Evolutionary conservation across 64 coral and sea anemone species (phyloP), one percentile per base, ranked within the genome.

Genomic region (Hydrozoanthus tunicans): DNA sequence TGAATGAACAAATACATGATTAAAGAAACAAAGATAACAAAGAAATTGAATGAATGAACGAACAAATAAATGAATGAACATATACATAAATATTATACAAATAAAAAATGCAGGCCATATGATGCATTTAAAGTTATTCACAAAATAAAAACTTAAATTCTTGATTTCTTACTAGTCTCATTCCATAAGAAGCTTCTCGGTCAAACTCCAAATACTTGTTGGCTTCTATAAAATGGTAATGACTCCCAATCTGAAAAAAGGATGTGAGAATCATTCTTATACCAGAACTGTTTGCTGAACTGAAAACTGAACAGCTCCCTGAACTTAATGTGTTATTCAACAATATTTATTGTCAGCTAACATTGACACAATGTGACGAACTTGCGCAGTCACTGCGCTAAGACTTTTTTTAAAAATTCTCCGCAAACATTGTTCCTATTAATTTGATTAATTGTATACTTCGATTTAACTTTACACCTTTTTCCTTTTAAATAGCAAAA

Each of bases 161-260:
- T 66, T 43, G 32, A 17, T 5, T 5, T 76, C 56, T 91, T 92
- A 94, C 93, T 90, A 94, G 74, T 14, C 93, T 64, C 93, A 94
- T 94, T 15, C 93, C 93, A 67, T 77, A 94, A 27, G 93, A 90
- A 80, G 93, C 93, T 81, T 75, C 90, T 86, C 93, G 86, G 32
- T 94, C 93, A 89, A 94, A 94, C 73, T 94, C 23, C 27, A 94
- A 90, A 52, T 94, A 92, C 81, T 94, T 94, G 81, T 94, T 94
- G 14, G 64, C 69, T 69, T 94, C 93, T 79, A 94, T 86, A 53
- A 94, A 94, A 73, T 94, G 93, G 79, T 94, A 94, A 68, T 94
- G 93, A 79, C 93, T 94, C 60, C 93, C 93, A 64, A 94, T 84
- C 93, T 94, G 25, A 3, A 63, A 79, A 43, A 43, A 43, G 32